Evolutionary conservation across 2,113 vertebrate species (phyloP).

Genomic region (Platycercus adscitus): DNA sequence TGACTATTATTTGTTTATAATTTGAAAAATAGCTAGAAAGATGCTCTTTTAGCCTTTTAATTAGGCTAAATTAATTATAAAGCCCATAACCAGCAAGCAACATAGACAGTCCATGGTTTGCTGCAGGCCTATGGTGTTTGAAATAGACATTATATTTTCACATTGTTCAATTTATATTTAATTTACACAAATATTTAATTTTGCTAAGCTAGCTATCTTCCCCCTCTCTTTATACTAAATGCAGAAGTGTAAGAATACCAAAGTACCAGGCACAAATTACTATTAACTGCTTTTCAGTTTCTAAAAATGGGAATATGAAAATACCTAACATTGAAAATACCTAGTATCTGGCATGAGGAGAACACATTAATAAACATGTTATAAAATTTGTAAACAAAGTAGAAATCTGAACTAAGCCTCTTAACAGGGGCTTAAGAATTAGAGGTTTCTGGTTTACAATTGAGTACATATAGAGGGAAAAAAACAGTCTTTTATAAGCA

Average conservation of each 20-base stretch:
- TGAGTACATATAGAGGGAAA: background rate
- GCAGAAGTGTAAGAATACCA: background rate
- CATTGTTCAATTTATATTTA: background rate
- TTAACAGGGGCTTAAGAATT: background rate
- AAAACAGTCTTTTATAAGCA: accelerated
- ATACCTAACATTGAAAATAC: background rate
- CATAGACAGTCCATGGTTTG: background rate
- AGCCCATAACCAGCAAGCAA: background rate
- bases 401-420: background rate
- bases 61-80: background rate
- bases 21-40: background rate
- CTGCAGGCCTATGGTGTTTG: background rate
- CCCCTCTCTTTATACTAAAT: background rate
- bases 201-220: background rate
- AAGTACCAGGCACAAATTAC: background rate
- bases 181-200: background rate
- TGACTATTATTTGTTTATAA: background rate
- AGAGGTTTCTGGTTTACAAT: background rate
- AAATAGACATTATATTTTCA: background rate
- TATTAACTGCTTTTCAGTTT: background rate
- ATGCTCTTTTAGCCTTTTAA: background rate
- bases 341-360: background rate
- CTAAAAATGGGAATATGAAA: background rate
- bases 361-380: background rate
- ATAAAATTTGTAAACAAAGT: background rate